These are phyloP conservation scores for Pandemis corylana DNA, from an alignment of 2,888 invertebrate species.

Conservation along the genomic window DNA sequence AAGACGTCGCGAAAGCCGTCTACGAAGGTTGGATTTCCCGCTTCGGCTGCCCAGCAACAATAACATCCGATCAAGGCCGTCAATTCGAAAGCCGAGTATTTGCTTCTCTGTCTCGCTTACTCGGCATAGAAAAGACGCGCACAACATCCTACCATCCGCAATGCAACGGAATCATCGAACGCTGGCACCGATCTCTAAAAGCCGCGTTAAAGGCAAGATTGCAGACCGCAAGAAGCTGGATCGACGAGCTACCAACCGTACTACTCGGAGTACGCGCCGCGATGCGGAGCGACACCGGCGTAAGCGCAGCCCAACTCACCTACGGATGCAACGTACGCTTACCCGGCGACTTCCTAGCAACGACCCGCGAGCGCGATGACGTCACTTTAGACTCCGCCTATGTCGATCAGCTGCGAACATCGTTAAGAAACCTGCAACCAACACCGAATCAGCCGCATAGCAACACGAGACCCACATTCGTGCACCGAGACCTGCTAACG, in stretches of 20 bases:
- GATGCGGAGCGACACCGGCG: too few relatives aligned
- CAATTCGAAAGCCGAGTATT: too few relatives aligned
- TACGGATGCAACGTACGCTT: too few relatives aligned
- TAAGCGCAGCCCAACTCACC: too few relatives aligned
- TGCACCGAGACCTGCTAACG: not conserved
- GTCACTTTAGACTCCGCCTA: too few relatives aligned
- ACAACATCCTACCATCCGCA: not conserved
- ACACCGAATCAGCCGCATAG: too few relatives aligned
- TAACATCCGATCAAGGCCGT: not conserved
- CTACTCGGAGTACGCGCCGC: not conserved
- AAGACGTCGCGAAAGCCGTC: not conserved
- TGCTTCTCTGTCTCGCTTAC: not conserved
- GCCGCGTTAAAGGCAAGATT: conserved; percentile 10
- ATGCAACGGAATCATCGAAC: not conserved
- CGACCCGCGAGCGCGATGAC: too few relatives aligned
- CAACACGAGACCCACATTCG: not conserved
- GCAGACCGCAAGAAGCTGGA: not conserved
- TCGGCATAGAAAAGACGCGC: not conserved
- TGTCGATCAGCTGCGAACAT: too few relatives aligned
- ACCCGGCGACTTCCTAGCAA: too few relatives aligned
- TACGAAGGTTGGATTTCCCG: conserved; percentile 8
- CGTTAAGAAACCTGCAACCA: too few relatives aligned
- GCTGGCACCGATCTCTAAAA: conserved; percentile 1
- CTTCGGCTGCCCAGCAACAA: not conserved
- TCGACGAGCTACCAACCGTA: conserved; percentile 11